Evolutionary conservation across 1,140 invertebrate genomes (phyloP).

Genomic region (Apis florea): DNA sequence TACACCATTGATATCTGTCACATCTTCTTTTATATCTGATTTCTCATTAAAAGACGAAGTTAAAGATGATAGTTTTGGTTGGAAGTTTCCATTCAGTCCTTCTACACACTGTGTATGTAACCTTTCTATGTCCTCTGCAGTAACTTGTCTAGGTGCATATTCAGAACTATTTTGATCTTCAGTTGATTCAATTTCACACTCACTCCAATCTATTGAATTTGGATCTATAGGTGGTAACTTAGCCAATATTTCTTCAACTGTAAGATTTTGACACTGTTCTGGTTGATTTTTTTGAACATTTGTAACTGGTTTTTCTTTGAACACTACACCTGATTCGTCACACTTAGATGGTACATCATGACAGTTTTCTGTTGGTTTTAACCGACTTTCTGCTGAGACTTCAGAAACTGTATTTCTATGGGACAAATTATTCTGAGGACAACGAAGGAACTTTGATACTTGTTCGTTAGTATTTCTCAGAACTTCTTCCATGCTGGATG

Average conservation of each 20-base stretch:
- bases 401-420: slow-evolving; percentile 54
- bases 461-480: slow-evolving; percentile 74
- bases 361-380: slow-evolving; percentile 51
- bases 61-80: slow-evolving; percentile 67
- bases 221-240: slow-evolving; percentile 84
- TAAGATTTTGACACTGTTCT: slow-evolving; percentile 68
- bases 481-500: slow-evolving; percentile 73
- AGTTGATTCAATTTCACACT: slow-evolving; percentile 68
- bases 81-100: slow-evolving; percentile 78
- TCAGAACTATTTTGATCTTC: slow-evolving; percentile 66
- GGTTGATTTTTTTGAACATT: slow-evolving; percentile 39
- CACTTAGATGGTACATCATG: slow-evolving; percentile 42
- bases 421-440: slow-evolving; percentile 76
- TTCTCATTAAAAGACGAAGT: slow-evolving; percentile 51
- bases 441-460: slow-evolving; percentile 83
- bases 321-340: slow-evolving; percentile 46
- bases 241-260: slow-evolving; percentile 82
- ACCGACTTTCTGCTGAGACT: slow-evolving; percentile 32
- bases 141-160: slow-evolving; percentile 60
- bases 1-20: slow-evolving; percentile 47
- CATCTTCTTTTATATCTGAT: slow-evolving; percentile 29
- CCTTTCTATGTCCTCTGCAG: slow-evolving; percentile 71
- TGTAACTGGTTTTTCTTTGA: slow-evolving; percentile 34
- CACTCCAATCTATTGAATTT: slow-evolving; percentile 81
- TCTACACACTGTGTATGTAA: slow-evolving; percentile 74